These are phyloP conservation scores for Silurus meridionalis DNA, from an alignment of 2,113 vertebrate genomes.

Conservation along the genomic window DNA sequence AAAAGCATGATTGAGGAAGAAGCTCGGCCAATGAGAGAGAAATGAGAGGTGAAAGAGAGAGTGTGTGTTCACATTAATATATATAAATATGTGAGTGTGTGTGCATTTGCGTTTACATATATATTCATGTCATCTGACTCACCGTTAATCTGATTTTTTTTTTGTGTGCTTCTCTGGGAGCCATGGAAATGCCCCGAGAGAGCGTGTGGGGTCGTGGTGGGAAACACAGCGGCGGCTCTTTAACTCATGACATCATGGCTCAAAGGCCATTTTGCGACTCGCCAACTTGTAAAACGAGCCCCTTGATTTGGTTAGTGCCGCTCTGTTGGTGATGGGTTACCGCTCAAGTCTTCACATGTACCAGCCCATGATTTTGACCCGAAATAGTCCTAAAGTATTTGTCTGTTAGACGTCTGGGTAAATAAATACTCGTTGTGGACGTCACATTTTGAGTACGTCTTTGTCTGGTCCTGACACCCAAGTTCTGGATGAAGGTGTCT, in stretches of 20 bases:
- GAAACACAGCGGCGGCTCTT: constrained; percentile 9
- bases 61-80: background rate
- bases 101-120: background rate
- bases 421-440: too few relatives aligned
- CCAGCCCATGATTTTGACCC: too few relatives aligned
- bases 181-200: constrained; percentile 12
- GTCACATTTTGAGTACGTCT: too few relatives aligned
- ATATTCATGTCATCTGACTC: constrained; percentile 1
- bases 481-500: too few relatives aligned
- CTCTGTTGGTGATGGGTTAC: too few relatives aligned
- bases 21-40: background rate
- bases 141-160: constrained; percentile 20
- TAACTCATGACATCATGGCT: constrained; percentile 12
- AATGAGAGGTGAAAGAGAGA: background rate
- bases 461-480: too few relatives aligned
- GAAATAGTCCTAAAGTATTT: too few relatives aligned
- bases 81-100: background rate
- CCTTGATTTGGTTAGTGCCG: background rate
- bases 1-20: background rate
- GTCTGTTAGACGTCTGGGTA: too few relatives aligned
- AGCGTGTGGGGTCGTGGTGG: background rate
- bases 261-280: background rate
- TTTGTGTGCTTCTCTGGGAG: background rate
- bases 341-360: background rate
- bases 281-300: background rate